Conservation (phyloP, 2,113 vertebrate species). For the Dicrurus megarhynchus region DNA sequence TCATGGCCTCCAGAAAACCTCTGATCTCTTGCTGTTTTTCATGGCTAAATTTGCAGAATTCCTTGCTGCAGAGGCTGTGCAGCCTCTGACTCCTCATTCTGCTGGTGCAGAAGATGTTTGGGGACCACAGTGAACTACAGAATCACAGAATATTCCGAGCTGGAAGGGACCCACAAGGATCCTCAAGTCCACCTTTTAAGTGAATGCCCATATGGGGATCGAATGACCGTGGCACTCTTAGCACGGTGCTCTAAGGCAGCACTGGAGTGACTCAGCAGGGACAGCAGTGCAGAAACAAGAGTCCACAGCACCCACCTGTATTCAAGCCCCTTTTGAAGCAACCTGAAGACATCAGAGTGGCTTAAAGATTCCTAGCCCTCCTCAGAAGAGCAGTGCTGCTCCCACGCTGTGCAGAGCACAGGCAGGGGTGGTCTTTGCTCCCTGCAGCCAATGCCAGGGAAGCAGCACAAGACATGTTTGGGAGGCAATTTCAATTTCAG, state of each 20-base stretch:
- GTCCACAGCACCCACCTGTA: accelerated
- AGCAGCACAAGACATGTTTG: accelerated
- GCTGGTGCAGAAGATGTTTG: neutral
- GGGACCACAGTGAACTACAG: neutral
- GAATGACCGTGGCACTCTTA: accelerated
- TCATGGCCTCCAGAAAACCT: neutral
- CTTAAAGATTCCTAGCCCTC: no score
- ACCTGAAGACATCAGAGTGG: neutral
- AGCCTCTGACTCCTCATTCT: neutral
- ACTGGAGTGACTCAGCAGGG: neutral
- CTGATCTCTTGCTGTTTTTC: neutral
- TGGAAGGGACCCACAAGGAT: neutral
- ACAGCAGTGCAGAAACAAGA: neutral
- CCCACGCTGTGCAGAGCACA: accelerated
- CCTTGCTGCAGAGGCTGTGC: neutral
- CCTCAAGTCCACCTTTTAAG: neutral
- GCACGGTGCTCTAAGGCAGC: neutral
- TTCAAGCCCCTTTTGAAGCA: neutral
- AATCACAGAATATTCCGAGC: neutral
- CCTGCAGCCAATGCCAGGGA: neutral
- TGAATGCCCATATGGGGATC: accelerated
- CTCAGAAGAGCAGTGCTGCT: neutral
- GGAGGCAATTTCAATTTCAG: neutral
- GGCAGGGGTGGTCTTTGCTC: no score
- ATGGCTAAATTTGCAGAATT: neutral